A percentile compares a stretch with the other conserved stretches of the same genome.
Conservation (phyloP, 2,797 vertebrate genomes). For the Bradypodion ventrale region DNA sequence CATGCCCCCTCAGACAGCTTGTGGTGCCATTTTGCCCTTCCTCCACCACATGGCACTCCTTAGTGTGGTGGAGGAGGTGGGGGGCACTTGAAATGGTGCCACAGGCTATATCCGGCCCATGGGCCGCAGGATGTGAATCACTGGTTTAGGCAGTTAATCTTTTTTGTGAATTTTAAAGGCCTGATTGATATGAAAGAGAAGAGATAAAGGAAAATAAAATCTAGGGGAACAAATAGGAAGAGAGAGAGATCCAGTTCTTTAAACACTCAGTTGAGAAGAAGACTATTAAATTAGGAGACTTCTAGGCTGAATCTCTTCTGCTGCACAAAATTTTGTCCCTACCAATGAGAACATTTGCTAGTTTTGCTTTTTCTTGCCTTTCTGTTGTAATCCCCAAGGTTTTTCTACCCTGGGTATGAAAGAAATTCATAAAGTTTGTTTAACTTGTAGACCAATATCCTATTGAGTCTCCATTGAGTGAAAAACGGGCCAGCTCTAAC, state of each 20-base stretch:
- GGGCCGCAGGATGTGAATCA: too few species aligned
- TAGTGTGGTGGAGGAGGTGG: too few species aligned
- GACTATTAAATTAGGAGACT: background rate
- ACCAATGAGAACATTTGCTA: background rate
- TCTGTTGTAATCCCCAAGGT: background rate
- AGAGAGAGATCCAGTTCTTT: background rate
- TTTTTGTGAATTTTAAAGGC: background rate
- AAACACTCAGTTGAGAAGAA: background rate
- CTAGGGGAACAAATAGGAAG: background rate
- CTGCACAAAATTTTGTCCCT: background rate
- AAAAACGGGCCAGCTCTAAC: too few species aligned
- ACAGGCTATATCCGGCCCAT: too few species aligned
- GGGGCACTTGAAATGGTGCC: too few species aligned
- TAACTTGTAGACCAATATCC: too few species aligned
- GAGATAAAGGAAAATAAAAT: background rate
- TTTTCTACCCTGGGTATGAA: background rate
- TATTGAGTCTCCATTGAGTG: too few species aligned
- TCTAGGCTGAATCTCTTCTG: background rate
- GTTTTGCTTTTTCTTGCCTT: background rate
- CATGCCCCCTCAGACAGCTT: too few species aligned
- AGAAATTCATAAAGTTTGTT: background rate
- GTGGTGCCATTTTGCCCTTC: too few species aligned
- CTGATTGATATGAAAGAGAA: background rate
- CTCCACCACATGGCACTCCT: too few species aligned
- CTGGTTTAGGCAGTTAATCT: background rate